Evolutionary conservation across 2,113 vertebrate species (phyloP).

Genomic region (Lontra canadensis): DNA sequence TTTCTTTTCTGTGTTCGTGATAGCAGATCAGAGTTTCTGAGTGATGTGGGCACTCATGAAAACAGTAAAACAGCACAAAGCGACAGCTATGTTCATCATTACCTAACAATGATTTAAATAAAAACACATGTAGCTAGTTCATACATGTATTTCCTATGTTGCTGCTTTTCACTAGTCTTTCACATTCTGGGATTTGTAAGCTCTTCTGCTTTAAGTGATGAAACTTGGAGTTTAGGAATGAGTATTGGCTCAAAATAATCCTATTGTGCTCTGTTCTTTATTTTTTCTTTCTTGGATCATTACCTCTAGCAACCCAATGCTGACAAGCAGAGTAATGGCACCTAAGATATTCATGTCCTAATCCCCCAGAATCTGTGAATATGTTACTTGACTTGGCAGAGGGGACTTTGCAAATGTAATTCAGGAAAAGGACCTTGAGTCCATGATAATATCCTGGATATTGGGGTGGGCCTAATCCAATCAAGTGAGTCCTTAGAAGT

Average conservation of each 20-base stretch:
- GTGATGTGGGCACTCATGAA: neutral
- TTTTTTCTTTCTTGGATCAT: neutral
- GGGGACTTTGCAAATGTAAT: neutral
- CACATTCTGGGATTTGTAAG: neutral
- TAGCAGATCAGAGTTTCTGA: neutral
- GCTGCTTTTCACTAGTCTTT: neutral
- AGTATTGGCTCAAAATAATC: neutral
- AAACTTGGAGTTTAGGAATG: neutral
- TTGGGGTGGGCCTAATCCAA: neutral
- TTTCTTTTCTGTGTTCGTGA: neutral
- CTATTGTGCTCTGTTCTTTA: neutral
- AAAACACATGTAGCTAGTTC: neutral
- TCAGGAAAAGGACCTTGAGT: neutral
- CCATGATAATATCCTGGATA: neutral
- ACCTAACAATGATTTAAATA: neutral
- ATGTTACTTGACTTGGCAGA: neutral
- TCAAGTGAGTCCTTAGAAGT: neutral
- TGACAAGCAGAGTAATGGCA: neutral
- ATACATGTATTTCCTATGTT: neutral
- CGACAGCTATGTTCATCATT: neutral
- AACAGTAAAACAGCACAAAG: neutral
- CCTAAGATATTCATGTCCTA: neutral
- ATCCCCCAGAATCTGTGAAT: neutral
- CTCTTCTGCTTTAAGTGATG: conserved; percentile 3
- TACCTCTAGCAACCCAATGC: neutral